Conservation (phyloP, 30 jellyfish, hydroid and myxozoan species). For the Chironex yamaguchii region DNA sequence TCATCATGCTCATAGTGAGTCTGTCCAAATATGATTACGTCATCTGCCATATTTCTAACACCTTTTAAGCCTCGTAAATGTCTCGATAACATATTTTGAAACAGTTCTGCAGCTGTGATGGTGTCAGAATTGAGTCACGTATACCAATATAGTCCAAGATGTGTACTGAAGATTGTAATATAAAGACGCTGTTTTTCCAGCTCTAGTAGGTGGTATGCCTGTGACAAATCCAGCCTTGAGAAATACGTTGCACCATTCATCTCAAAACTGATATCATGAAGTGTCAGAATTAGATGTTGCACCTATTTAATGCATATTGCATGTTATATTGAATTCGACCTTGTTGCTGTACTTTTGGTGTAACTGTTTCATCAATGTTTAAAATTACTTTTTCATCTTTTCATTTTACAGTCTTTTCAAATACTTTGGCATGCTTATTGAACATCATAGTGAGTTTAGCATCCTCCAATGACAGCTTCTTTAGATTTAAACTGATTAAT, state of each 20-base stretch:
- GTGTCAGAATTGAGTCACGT: conserved; percentile 41
- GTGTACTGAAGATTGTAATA: conserved; percentile 42
- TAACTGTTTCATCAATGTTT: conserved; percentile 6
- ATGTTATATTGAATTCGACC: conserved; percentile 15
- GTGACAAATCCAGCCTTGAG: conserved; percentile 41
- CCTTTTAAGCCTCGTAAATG: conserved; percentile 3
- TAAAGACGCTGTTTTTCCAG: conserved; percentile 13
- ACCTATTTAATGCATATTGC: conserved; percentile 24
- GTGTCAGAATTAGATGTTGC: conserved; percentile 59
- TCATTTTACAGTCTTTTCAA: background rate
- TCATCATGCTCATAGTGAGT: conserved; percentile 42
- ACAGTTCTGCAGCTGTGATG: conserved; percentile 49
- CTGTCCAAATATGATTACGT: conserved; percentile 36
- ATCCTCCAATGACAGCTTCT: background rate
- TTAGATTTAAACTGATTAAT: background rate
- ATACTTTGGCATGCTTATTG: conserved; percentile 3
- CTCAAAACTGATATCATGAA: conserved; percentile 26
- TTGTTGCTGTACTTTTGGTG: conserved; percentile 1
- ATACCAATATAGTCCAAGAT: conserved; percentile 13
- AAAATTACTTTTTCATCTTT: conserved; percentile 15
- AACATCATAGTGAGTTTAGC: background rate
- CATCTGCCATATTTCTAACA: conserved; percentile 50
- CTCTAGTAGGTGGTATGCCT: conserved; percentile 46
- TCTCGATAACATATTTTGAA: conserved; percentile 28
- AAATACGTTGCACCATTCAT: conserved; percentile 49